Evolutionary conservation across 2,888 invertebrate genomes (phyloP).

Genomic region (Osedax frankpressi): DNA sequence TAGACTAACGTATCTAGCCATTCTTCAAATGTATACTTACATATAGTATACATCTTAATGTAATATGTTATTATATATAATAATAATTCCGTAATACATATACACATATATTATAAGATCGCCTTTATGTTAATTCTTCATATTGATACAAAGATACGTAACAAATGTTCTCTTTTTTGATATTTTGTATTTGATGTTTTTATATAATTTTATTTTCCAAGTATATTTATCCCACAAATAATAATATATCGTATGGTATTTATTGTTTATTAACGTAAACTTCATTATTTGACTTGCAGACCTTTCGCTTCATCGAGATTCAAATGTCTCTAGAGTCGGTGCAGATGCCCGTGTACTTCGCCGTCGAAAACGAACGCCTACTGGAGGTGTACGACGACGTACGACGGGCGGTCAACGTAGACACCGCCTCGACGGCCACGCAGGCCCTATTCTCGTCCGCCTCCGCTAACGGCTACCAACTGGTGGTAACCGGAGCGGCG

Average conservation of each 20-base stretch:
- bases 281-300: background rate
- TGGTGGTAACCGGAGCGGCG: conserved; percentile 65
- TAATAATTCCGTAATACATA: too few species aligned
- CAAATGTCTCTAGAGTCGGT: conserved; percentile 67
- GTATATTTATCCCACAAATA: background rate
- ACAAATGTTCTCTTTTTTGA: too few species aligned
- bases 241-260: background rate
- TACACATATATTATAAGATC: too few species aligned
- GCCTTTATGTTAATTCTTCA: too few species aligned
- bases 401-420: conserved; percentile 56
- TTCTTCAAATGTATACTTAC: too few species aligned
- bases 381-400: conserved; percentile 65
- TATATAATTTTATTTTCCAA: background rate
- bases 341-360: conserved; percentile 74
- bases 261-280: background rate
- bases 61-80: too few species aligned
- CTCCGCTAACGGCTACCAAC: conserved; percentile 87
- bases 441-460: conserved; percentile 73
- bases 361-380: conserved; percentile 61
- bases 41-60: too few species aligned
- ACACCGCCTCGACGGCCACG: conserved; percentile 64
- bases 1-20: too few species aligned
- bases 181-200: too few species aligned
- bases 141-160: too few species aligned
- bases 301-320: conserved; percentile 56